phyloP scores from a whole-genome alignment of 2,113 vertebrate genomes.

The Thermophis baileyi region DNA sequence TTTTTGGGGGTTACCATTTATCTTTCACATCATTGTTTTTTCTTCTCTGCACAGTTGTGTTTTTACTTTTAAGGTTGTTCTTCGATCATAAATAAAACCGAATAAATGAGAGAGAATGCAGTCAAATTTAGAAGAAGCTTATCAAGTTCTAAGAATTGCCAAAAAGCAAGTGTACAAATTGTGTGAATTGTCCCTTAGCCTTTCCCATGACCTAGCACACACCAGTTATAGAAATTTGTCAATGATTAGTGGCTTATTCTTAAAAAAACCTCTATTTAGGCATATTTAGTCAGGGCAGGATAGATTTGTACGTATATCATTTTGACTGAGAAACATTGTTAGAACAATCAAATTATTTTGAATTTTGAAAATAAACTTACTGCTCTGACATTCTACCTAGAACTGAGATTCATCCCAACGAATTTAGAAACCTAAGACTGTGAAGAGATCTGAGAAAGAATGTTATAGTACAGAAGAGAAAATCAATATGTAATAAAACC shows the following conservation, averaged over 20 bases:
- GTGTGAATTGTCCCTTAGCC: neutral
- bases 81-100: neutral
- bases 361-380: neutral
- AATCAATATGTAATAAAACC: neutral
- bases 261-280: neutral
- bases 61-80: neutral
- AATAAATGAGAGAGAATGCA: neutral
- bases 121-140: neutral
- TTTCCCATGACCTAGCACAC: neutral
- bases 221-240: neutral
- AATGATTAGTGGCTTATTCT: neutral
- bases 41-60: neutral
- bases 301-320: neutral
- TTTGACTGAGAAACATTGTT: neutral
- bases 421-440: neutral
- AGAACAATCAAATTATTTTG: neutral
- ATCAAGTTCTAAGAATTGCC: neutral
- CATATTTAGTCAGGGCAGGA: neutral
- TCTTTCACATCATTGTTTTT: neutral
- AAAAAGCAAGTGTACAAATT: neutral
- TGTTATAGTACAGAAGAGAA: neutral
- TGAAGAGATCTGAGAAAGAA: neutral
- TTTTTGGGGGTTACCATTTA: neutral
- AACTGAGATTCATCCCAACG: neutral
- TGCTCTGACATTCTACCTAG: neutral